Percentiles rank a stretch among this genome's conserved stretches.
These are phyloP conservation scores for Cephus pygmeus DNA, from an alignment of 2,888 invertebrate genomes.

Conservation along the genomic window DNA sequence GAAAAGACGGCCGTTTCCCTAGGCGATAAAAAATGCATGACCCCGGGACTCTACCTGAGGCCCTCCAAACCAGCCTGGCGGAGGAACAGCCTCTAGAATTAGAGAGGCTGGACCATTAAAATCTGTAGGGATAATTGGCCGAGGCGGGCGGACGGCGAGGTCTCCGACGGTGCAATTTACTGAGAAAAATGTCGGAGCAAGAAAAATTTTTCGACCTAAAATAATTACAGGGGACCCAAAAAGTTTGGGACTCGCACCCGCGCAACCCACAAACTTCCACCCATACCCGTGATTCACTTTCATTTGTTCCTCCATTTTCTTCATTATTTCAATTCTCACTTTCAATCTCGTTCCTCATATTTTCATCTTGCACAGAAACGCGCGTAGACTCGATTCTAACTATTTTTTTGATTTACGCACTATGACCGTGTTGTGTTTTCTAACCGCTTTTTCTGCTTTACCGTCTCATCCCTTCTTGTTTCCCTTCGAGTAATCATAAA, in stretches of 20 bases:
- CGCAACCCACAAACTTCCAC: not conserved
- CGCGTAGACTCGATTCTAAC: too few species aligned
- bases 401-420: too few species aligned
- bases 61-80: conserved; percentile 2
- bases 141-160: not conserved
- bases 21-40: conserved; percentile 48
- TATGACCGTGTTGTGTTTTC: too few species aligned
- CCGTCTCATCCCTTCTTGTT: too few species aligned
- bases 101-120: conserved; percentile 54
- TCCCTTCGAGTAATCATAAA: too few species aligned
- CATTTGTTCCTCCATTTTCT: too few species aligned
- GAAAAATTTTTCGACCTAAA: conserved; percentile 16
- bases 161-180: conserved; percentile 13
- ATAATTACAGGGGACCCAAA: conserved; percentile 16
- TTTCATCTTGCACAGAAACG: not conserved
- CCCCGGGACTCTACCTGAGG: conserved; percentile 35
- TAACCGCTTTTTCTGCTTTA: too few species aligned
- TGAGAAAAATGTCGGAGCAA: conserved; percentile 23
- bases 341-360: not conserved
- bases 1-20: conserved; percentile 36
- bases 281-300: too few species aligned
- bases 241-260: not conserved
- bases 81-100: conserved; percentile 52
- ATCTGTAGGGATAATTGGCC: conserved; percentile 55
- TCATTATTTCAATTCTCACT: not conserved